phyloP scores from a whole-genome alignment of 1,140 invertebrate species.

The Tetramorium parvispinum region DNA sequence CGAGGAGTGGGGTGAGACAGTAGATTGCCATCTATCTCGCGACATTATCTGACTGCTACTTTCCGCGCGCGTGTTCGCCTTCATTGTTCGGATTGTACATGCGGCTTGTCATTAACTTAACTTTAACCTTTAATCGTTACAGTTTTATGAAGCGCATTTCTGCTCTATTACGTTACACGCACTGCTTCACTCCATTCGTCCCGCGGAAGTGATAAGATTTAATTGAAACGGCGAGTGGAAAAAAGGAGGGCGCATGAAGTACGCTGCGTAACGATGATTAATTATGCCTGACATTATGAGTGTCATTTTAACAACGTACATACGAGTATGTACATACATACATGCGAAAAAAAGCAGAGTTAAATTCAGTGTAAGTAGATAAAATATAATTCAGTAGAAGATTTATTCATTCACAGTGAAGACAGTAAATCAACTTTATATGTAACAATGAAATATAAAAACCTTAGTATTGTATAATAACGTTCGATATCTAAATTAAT shows the following conservation, averaged over 20 bases:
- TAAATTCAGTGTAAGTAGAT: slow-evolving; percentile 29
- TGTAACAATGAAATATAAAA: slow-evolving; percentile 27
- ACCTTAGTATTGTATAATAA: neutral
- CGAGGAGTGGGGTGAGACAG: neutral
- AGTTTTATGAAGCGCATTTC: neutral
- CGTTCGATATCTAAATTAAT: neutral
- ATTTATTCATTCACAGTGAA: slow-evolving; percentile 20
- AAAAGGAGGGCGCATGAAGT: neutral
- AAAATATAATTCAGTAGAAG: slow-evolving; percentile 44
- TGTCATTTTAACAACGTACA: slow-evolving; percentile 1
- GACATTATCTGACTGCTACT: slow-evolving; percentile 28
- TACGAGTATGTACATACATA: too few species aligned
- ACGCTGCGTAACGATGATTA: slow-evolving; percentile 34
- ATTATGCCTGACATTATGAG: slow-evolving; percentile 20
- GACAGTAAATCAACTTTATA: slow-evolving; percentile 21
- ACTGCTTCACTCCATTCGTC: neutral
- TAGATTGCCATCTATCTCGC: slow-evolving; percentile 41
- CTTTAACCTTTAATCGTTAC: neutral
- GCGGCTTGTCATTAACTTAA: slow-evolving; percentile 29
- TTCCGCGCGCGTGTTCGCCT: slow-evolving; percentile 3
- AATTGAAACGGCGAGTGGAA: neutral
- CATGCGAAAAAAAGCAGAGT: neutral
- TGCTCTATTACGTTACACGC: neutral
- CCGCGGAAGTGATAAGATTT: slow-evolving; percentile 1
- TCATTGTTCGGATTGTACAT: slow-evolving; percentile 6